Conservation (phyloP, 2,888 invertebrate genomes). For the Stratiomys singularior region DNA sequence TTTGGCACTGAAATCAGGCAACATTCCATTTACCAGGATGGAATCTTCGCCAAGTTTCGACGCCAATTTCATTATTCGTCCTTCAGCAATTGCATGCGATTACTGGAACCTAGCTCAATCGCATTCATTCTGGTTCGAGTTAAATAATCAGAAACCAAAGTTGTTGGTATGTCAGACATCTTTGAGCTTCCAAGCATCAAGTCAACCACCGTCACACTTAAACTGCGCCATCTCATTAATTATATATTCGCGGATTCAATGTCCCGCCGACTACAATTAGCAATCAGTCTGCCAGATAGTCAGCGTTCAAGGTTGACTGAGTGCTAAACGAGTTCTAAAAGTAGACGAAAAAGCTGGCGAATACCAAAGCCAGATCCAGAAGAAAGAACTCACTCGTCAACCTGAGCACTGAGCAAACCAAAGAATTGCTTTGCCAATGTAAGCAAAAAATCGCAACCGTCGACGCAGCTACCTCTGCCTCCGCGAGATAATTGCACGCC, state of each 20-base stretch:
- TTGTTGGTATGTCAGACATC: too few relatives aligned
- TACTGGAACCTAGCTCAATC: too few relatives aligned
- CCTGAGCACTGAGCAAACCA: background rate
- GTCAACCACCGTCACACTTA: background rate
- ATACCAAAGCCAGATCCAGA: background rate
- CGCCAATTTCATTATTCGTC: too few relatives aligned
- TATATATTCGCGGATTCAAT: slow-evolving; percentile 19
- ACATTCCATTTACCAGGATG: too few relatives aligned
- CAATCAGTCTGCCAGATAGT: slow-evolving; percentile 26
- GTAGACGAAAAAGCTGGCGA: slow-evolving; percentile 25
- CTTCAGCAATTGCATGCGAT: too few relatives aligned
- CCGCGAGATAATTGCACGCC: slow-evolving; percentile 12
- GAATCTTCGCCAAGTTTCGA: too few relatives aligned
- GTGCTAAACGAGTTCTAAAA: slow-evolving; percentile 19
- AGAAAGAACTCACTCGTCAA: background rate
- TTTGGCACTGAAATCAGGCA: too few relatives aligned
- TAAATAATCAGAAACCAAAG: too few relatives aligned
- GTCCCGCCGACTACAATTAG: slow-evolving; percentile 4
- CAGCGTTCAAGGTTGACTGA: slow-evolving; percentile 22
- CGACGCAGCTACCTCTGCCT: too few relatives aligned
- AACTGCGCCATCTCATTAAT: slow-evolving; percentile 5
- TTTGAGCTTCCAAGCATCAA: too few relatives aligned
- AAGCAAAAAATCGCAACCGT: background rate
- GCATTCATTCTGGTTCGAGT: too few relatives aligned
- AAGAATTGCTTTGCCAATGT: background rate